Evolutionary conservation across 2,888 invertebrate species (phyloP).

Genomic region (Arge pagana): DNA sequence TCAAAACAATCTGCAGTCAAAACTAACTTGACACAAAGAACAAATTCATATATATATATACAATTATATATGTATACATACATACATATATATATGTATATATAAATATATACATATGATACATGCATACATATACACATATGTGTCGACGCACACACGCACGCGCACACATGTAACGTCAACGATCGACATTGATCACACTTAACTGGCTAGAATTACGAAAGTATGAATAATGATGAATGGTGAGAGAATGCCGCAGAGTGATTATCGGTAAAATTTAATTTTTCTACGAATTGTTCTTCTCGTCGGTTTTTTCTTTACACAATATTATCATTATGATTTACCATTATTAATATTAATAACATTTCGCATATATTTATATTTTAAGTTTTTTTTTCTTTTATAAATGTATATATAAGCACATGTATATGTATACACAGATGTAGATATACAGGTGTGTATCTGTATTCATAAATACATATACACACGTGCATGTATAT

Average conservation of each 20-base stretch:
- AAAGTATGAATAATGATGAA: conserved; percentile 31
- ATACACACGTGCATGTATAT: conserved; percentile 31
- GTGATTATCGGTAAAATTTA: conserved; percentile 32
- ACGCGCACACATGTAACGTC: conserved; percentile 15
- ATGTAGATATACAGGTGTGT: conserved; percentile 36
- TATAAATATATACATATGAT: conserved; percentile 34
- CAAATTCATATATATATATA: conserved; percentile 21
- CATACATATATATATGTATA: conserved; percentile 28
- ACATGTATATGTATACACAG: conserved; percentile 24
- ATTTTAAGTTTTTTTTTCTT: background rate
- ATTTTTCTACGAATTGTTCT: conserved; percentile 26
- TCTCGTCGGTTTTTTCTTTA: conserved; percentile 35
- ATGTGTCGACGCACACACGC: no score
- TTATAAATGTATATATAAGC: conserved; percentile 26
- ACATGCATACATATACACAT: background rate
- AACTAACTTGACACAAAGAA: conserved; percentile 18
- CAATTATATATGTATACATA: conserved; percentile 31
- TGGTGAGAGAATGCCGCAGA: conserved; percentile 41
- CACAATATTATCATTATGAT: conserved; percentile 41
- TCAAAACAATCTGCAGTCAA: conserved; percentile 15
- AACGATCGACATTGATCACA: conserved; percentile 50
- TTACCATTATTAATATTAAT: conserved; percentile 43
- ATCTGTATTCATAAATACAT: conserved; percentile 17
- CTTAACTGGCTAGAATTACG: conserved; percentile 36
- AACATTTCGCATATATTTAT: conserved; percentile 43